These are phyloP conservation scores for Erithacus rubecula DNA, from an alignment of 2,797 vertebrate genomes.

Conservation along the genomic window DNA sequence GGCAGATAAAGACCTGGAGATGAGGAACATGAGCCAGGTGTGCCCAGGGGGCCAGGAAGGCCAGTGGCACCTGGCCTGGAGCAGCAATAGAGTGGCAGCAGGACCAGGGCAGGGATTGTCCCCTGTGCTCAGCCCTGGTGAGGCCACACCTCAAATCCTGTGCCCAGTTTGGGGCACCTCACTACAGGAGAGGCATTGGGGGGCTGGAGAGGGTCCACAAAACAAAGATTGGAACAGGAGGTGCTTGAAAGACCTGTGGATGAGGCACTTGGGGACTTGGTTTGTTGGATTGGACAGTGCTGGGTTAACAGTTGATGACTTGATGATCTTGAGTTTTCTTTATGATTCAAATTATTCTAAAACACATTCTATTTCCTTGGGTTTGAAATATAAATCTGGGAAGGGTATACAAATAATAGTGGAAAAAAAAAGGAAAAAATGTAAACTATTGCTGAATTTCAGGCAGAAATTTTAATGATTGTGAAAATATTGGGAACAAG, in stretches of 20 bases:
- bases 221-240: not conserved
- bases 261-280: not conserved
- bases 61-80: not conserved
- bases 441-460: not conserved
- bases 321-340: not conserved
- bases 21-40: not conserved
- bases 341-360: not conserved
- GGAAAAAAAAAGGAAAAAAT: not conserved
- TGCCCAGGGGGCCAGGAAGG: not conserved
- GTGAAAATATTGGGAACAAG: not conserved
- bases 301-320: not conserved
- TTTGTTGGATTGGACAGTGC: not conserved
- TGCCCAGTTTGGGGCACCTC: not conserved
- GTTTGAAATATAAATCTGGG: not conserved
- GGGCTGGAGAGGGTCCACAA: accelerated
- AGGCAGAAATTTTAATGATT: not conserved
- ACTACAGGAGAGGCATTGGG: not conserved
- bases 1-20: accelerated
- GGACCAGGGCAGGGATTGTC: not conserved
- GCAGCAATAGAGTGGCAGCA: not conserved
- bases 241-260: not conserved
- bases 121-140: accelerated
- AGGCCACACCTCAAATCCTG: not conserved
- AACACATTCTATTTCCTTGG: not conserved
- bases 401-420: not conserved